These are phyloP conservation scores for Meiosimyza decipiens DNA, from an alignment of 2,888 invertebrate species.

Conservation along the genomic window DNA sequence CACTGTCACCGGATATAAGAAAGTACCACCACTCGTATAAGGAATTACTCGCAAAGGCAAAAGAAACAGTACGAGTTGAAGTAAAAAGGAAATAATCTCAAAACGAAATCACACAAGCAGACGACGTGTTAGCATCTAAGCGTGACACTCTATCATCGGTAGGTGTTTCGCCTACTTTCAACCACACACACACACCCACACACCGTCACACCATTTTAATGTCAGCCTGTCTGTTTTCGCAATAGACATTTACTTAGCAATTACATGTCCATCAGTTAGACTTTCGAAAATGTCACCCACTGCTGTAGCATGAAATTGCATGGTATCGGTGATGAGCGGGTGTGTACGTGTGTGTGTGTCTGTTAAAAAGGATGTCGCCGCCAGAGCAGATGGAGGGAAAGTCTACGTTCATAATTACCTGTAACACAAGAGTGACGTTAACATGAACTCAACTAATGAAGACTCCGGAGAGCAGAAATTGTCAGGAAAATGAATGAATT, in stretches of 20 bases:
- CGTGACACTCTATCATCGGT: neutral
- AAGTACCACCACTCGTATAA: too few relatives aligned
- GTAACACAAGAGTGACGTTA: conserved; percentile 10
- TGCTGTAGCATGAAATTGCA: neutral
- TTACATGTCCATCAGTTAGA: conserved; percentile 30
- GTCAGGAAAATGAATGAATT: conserved; percentile 7
- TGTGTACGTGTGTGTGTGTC: too few relatives aligned
- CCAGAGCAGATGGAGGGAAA: too few relatives aligned
- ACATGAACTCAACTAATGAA: conserved; percentile 25
- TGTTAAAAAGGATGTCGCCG: too few relatives aligned
- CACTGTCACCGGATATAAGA: neutral
- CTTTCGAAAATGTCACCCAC: conserved; percentile 21
- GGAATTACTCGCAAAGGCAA: too few relatives aligned
- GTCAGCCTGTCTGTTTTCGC: neutral
- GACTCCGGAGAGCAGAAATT: conserved; percentile 13
- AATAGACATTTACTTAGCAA: conserved; percentile 12
- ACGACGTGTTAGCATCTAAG: conserved; percentile 3
- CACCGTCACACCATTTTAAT: neutral
- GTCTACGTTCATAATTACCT: conserved; percentile 21
- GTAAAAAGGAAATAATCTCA: conserved; percentile 14
- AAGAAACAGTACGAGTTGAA: too few relatives aligned
- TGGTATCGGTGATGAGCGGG: too few relatives aligned
- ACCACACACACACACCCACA: neutral
- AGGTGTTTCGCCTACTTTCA: neutral
- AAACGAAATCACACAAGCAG: neutral